Evolutionary conservation across 2,113 vertebrate species (phyloP).

Genomic region (Micromys minutus): DNA sequence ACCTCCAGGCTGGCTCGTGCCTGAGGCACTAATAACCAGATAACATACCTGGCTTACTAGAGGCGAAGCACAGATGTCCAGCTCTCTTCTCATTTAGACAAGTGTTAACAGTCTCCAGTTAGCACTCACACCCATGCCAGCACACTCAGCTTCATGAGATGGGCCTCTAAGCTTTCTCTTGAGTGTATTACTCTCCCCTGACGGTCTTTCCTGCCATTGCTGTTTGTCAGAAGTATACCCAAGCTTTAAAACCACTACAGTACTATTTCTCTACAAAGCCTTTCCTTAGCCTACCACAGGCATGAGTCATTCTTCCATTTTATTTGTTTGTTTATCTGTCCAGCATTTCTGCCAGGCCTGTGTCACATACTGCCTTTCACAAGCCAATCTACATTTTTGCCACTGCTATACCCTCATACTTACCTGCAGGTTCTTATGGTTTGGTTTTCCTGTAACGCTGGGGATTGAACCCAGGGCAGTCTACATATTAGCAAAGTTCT

Average conservation of each 20-base stretch:
- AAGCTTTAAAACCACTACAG: not conserved
- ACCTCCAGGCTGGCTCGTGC: not conserved
- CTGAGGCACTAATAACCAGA: not conserved
- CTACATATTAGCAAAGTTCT: not conserved
- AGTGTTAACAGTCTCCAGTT: not conserved
- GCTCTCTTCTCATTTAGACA: fast-evolving
- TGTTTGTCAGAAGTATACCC: not conserved
- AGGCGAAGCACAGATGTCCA: not conserved
- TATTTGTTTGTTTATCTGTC: no score
- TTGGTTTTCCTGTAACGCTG: not conserved
- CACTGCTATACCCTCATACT: fast-evolving
- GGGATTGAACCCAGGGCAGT: not conserved
- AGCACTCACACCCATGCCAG: fast-evolving
- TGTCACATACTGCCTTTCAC: not conserved
- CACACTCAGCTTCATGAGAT: fast-evolving
- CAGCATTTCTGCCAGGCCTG: not conserved
- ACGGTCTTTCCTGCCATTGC: not conserved
- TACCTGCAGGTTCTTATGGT: not conserved
- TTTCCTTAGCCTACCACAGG: not conserved
- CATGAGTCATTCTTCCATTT: not conserved
- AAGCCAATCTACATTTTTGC: fast-evolving
- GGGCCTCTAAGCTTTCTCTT: not conserved
- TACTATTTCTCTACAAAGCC: not conserved
- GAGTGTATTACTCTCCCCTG: not conserved
- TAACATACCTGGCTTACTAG: not conserved